Evolutionary conservation across 2,888 invertebrate genomes (phyloP), one percentile per base, ranked within the genome.

Genomic region (Drosophila neonasuta): DNA sequence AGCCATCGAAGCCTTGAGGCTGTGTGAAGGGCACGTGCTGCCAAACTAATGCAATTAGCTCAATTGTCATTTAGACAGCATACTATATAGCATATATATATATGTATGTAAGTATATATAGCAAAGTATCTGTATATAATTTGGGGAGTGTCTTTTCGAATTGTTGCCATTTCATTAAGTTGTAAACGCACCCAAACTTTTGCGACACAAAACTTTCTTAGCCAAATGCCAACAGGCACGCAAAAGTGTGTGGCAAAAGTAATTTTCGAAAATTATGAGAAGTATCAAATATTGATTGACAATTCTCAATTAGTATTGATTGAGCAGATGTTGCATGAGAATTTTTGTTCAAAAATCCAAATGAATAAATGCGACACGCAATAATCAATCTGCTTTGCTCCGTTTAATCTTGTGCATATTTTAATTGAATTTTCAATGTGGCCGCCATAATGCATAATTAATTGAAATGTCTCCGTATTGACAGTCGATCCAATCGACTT

Each of bases 31-130:
- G 69, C 79, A 78, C 86, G 83, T 70, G 49, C 55, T 61, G 56
- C 57, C 62, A 71, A 80, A 81, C 71, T 69, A 74, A 77, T 75
- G 80, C 86, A 83, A 83, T 87, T 87, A 87, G 80, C 77, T 71
- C 86, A 87, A 83, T 83, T 85, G 86, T 85, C 86, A 77, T 85
- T 77, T 77, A 62, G 58, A 54, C 76, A 81, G 64, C 63, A 59
- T 15, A 36, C 39, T 61, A 15, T 9, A 39, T 59, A 36, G 5
- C 34, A 44, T 46, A 52, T 32, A 29, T 32, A 36, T 17, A 20
- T 44, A 54, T 56, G 29, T 46, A 54, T 56, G 39, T 46, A 13
- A 17, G 30, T 20, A 29, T 30, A 30, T 13, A 32, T 24, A 24
- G 24, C 24, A 24, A 24, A 24, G 24, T 24, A 24, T 24, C 24